These are phyloP conservation scores for Spheniscus mendiculus DNA, from an alignment of 2,113 vertebrate species.

Conservation along the genomic window DNA sequence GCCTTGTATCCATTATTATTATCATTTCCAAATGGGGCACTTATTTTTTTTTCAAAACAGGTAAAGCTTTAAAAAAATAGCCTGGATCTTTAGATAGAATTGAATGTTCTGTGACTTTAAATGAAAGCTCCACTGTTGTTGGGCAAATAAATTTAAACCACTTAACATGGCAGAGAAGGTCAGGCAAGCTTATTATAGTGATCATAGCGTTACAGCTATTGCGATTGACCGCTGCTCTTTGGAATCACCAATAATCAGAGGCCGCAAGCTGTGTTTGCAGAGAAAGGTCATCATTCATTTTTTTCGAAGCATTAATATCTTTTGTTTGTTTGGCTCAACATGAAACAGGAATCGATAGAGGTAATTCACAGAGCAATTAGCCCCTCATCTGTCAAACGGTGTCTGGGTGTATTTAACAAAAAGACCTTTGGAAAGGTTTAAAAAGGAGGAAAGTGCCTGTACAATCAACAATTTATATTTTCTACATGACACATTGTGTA, in stretches of 20 bases:
- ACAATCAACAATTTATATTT: slow-evolving; percentile 87
- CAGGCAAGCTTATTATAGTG: slow-evolving; percentile 88
- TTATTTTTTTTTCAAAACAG: background rate
- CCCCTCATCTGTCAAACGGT: slow-evolving; percentile 87
- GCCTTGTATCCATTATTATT: background rate
- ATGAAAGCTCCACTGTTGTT: slow-evolving; percentile 85
- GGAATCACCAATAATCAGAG: slow-evolving; percentile 89
- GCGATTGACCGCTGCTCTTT: slow-evolving; percentile 87
- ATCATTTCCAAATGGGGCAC: background rate
- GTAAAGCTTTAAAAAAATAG: slow-evolving; percentile 37
- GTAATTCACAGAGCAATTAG: slow-evolving; percentile 92
- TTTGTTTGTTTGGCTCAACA: slow-evolving; percentile 92
- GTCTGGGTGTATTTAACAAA: slow-evolving; percentile 87
- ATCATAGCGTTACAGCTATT: slow-evolving; percentile 87
- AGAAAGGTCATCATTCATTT: slow-evolving; percentile 93
- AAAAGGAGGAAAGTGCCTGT: slow-evolving; percentile 80
- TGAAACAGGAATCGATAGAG: slow-evolving; percentile 92
- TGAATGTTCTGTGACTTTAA: slow-evolving; percentile 86
- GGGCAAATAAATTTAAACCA: slow-evolving; percentile 91
- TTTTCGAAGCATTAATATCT: slow-evolving; percentile 89
- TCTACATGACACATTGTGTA: slow-evolving; percentile 83
- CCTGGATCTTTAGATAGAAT: slow-evolving; percentile 74
- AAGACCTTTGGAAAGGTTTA: slow-evolving; percentile 85
- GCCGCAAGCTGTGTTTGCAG: slow-evolving; percentile 89
- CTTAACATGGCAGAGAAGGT: slow-evolving; percentile 90